Conservation (phyloP, 2,797 vertebrate species). For the Paguma larvata region DNA sequence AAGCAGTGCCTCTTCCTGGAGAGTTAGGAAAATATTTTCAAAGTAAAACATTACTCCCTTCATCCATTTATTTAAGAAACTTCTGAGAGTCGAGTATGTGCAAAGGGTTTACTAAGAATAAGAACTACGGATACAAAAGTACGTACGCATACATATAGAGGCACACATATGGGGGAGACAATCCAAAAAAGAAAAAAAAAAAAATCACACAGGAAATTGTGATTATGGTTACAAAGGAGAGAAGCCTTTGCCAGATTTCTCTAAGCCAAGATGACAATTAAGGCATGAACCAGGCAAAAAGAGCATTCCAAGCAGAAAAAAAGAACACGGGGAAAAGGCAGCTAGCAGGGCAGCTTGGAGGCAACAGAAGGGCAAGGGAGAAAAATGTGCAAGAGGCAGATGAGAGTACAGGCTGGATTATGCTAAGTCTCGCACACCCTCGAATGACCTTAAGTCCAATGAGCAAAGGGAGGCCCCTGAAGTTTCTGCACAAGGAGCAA, state of each 20-base stretch:
- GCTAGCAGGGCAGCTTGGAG: neutral
- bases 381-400: neutral
- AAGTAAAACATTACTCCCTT: slow-evolving; percentile 62
- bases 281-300: slow-evolving; percentile 1
- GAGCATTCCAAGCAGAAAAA: neutral
- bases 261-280: slow-evolving; percentile 39
- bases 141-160: neutral
- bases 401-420: neutral
- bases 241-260: slow-evolving; percentile 20
- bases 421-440: neutral
- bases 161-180: neutral
- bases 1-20: slow-evolving; percentile 40
- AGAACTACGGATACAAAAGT: neutral
- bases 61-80: slow-evolving; percentile 49
- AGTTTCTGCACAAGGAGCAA: neutral
- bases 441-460: neutral
- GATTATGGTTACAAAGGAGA: slow-evolving; percentile 39
- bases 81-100: slow-evolving; percentile 33
- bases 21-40: slow-evolving; percentile 29
- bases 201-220: neutral
- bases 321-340: neutral
- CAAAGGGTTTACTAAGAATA: neutral
- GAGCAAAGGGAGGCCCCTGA: slow-evolving; percentile 28
- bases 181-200: neutral
- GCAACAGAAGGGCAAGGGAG: neutral